Percentiles rank a stretch among this genome's conserved stretches.
Conservation (phyloP, 2,113 vertebrate species). For the Microcebus murinus region DNA sequence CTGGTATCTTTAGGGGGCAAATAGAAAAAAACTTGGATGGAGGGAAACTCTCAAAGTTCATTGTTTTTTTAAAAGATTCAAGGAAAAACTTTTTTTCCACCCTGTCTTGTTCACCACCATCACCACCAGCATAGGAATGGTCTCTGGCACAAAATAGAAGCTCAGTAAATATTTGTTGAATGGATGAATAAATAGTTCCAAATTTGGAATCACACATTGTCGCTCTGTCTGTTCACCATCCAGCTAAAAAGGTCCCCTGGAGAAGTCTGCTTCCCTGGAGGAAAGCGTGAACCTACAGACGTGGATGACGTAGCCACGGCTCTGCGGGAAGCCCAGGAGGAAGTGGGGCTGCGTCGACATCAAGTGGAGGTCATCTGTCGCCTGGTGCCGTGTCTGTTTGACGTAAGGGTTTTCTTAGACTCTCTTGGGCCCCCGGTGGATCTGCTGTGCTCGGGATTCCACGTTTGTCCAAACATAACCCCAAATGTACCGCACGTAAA, state of each 20-base stretch:
- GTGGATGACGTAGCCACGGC: constrained; percentile 91
- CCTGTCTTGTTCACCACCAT: not conserved
- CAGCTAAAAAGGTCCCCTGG: constrained; percentile 92
- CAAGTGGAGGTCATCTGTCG: constrained; percentile 91
- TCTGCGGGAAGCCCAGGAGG: constrained; percentile 94
- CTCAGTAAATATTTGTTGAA: not conserved
- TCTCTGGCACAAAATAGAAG: too few relatives aligned
- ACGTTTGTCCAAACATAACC: not conserved
- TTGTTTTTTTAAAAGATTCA: not conserved
- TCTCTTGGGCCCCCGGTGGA: accelerated
- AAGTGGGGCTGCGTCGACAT: constrained; percentile 90
- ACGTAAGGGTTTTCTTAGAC: constrained; percentile 84
- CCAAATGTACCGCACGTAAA: too few relatives aligned
- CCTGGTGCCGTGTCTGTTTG: constrained; percentile 86
- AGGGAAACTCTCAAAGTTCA: not conserved
- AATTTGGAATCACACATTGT: not conserved
- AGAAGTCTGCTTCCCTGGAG: constrained; percentile 96
- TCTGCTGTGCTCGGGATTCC: not conserved
- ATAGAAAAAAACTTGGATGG: not conserved
- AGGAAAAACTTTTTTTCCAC: not conserved
- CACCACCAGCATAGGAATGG: not conserved
- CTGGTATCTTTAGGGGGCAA: not conserved
- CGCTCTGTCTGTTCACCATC: constrained; percentile 37
- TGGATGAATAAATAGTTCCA: not conserved
- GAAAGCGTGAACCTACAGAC: constrained; percentile 90